phyloP scores from a whole-genome alignment of 1,140 invertebrate genomes.

The Platorchestia sp. region DNA sequence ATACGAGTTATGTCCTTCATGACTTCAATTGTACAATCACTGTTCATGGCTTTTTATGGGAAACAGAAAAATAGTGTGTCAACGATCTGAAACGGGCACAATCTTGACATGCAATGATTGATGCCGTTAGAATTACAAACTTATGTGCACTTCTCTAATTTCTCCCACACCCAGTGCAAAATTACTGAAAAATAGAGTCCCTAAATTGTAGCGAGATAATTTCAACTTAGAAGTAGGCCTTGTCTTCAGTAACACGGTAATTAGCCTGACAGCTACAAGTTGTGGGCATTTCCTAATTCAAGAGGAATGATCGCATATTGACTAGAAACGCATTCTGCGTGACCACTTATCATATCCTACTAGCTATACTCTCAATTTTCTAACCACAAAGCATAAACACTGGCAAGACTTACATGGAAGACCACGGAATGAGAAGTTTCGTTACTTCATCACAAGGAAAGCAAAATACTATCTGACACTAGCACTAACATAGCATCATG shows the following conservation, averaged over 20 bases:
- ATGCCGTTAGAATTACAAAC: too few relatives aligned
- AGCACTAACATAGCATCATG: background rate
- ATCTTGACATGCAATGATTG: too few relatives aligned
- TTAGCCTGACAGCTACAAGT: background rate
- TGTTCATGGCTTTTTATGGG: too few relatives aligned
- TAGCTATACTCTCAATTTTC: background rate
- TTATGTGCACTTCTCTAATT: too few relatives aligned
- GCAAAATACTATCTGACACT: background rate
- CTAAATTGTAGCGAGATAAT: background rate
- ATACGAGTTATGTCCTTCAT: too few relatives aligned
- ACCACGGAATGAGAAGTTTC: background rate
- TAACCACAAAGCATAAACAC: background rate
- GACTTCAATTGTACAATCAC: too few relatives aligned
- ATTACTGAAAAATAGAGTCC: background rate
- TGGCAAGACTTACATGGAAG: constrained; percentile 32
- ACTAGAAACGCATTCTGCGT: background rate
- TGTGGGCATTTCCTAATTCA: background rate
- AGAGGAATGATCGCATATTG: background rate
- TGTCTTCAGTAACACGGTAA: background rate
- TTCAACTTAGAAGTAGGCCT: background rate
- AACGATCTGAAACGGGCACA: too few relatives aligned
- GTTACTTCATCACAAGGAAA: background rate
- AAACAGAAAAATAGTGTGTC: too few relatives aligned
- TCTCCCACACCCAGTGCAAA: too few relatives aligned
- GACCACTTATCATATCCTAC: background rate